phyloP scores from a whole-genome alignment of 64 coral and sea anemone genomes.

The Trachythela sp. region DNA sequence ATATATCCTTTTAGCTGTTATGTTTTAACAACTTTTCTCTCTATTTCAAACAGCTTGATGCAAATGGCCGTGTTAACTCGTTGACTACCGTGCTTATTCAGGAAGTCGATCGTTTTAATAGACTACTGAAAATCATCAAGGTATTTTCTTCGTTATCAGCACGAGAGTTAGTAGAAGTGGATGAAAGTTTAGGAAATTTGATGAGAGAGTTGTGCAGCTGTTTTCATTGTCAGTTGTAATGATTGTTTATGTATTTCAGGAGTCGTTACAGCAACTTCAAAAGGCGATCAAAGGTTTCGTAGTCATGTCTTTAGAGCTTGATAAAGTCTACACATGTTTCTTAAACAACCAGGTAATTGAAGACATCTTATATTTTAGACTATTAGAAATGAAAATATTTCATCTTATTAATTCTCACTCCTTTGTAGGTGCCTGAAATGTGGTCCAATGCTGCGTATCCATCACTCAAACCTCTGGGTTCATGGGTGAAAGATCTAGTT shows the following conservation, averaged over 20 bases:
- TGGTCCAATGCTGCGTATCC: slow-evolving; percentile 90
- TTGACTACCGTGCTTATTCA: slow-evolving; percentile 92
- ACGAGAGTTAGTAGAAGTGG: not conserved
- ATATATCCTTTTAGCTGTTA: too few relatives aligned
- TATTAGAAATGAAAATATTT: too few relatives aligned
- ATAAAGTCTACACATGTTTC: slow-evolving; percentile 97
- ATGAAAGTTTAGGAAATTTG: not conserved
- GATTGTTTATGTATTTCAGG: not conserved
- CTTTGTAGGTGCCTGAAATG: slow-evolving; percentile 83
- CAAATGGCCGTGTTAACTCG: slow-evolving; percentile 81
- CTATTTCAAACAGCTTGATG: slow-evolving; percentile 61
- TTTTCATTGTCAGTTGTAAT: not conserved
- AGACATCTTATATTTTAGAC: not conserved
- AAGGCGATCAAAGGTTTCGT: slow-evolving; percentile 99
- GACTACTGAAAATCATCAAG: slow-evolving; percentile 91
- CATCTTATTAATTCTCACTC: not conserved
- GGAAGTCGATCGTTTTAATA: slow-evolving; percentile 93
- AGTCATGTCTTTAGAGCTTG: slow-evolving; percentile 97
- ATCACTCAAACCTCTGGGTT: slow-evolving; percentile 85
- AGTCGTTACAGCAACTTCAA: slow-evolving; percentile 77
- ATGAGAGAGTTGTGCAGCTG: not conserved
- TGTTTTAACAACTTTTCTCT: not conserved
- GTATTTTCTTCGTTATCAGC: slow-evolving; percentile 14
- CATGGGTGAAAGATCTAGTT: slow-evolving; percentile 94
- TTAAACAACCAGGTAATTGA: slow-evolving; percentile 62